Conservation (phyloP, 2,797 vertebrate species). For the Fringilla coelebs region DNA sequence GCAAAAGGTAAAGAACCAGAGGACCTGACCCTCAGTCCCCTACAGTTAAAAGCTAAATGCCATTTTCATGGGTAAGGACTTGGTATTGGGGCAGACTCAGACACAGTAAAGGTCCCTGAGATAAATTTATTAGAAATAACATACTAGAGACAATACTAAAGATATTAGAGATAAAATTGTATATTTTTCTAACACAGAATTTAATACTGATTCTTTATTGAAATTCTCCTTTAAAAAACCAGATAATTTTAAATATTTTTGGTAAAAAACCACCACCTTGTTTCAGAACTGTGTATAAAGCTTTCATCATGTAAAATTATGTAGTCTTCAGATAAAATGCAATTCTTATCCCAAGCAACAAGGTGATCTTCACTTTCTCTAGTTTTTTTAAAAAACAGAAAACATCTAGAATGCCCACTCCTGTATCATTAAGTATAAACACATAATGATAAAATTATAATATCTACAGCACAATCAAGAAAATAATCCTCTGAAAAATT, state of each 20-base stretch:
- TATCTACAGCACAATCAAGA: background rate
- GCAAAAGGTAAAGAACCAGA: background rate
- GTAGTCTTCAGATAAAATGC: background rate
- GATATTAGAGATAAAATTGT: background rate
- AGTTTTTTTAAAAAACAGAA: background rate
- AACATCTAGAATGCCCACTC: background rate
- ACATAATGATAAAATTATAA: background rate
- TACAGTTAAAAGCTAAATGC: background rate
- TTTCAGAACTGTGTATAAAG: background rate
- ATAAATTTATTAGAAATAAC: background rate
- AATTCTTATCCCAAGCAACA: background rate
- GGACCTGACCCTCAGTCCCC: background rate
- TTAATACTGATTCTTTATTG: background rate
- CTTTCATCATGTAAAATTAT: background rate
- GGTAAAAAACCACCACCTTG: fast-evolving
- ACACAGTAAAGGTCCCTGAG: background rate
- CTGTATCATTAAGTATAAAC: background rate
- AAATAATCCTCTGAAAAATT: background rate
- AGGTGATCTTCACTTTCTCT: background rate
- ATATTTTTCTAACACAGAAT: background rate
- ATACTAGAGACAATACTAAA: background rate
- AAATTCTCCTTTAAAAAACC: background rate
- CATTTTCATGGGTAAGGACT: background rate
- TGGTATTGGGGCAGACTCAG: background rate
- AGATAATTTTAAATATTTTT: background rate